A percentile compares a stretch with the other conserved stretches of the same genome.
phyloP scores from a whole-genome alignment of 2,888 invertebrate species.

The Microplitis deprimator region DNA sequence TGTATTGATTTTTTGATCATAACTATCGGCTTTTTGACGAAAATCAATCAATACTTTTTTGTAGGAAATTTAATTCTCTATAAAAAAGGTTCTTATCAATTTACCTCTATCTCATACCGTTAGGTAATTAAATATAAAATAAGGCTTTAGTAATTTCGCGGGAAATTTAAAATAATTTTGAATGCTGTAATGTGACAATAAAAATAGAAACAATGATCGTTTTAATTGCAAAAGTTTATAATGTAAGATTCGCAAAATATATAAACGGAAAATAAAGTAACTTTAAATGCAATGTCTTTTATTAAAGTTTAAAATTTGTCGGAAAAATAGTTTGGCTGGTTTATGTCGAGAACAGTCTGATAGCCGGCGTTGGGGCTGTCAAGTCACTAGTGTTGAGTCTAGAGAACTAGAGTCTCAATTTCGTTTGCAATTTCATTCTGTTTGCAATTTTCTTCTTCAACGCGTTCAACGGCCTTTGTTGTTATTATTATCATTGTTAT shows the following conservation, averaged over 20 bases:
- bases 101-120: too few relatives aligned
- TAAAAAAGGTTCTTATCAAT: too few relatives aligned
- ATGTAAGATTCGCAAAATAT: neutral
- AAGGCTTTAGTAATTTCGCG: too few relatives aligned
- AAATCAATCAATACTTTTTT: too few relatives aligned
- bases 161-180: neutral
- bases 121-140: too few relatives aligned
- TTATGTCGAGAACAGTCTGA: neutral
- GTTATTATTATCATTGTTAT: neutral
- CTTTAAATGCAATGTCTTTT: neutral
- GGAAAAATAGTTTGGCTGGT: neutral
- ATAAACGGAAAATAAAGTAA: neutral
- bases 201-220: neutral
- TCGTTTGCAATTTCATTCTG: neutral
- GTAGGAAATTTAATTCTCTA: too few relatives aligned
- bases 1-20: too few relatives aligned
- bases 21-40: too few relatives aligned
- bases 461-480: neutral
- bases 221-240: neutral
- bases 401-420: neutral
- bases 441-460: neutral
- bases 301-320: conserved; percentile 1
- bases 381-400: neutral
- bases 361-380: neutral
- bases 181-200: neutral